Conservation (phyloP, 2,888 invertebrate species). For the Eupithecia subumbrata region DNA sequence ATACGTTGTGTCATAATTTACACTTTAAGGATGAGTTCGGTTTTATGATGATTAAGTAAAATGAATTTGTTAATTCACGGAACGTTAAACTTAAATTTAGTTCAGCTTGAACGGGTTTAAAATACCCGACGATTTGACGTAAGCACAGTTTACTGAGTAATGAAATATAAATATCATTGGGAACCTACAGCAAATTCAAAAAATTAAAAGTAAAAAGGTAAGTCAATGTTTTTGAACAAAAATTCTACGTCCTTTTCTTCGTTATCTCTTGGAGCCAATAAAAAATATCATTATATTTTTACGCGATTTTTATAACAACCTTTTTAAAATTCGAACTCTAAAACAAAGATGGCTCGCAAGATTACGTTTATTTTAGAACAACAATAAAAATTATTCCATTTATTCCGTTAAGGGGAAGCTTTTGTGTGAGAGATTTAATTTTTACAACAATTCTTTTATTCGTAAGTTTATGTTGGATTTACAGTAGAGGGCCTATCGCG, state of each 20-base stretch:
- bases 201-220: background rate
- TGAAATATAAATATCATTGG: background rate
- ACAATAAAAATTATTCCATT: conserved; percentile 76
- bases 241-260: background rate
- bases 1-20: conserved; percentile 36
- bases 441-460: conserved; percentile 80
- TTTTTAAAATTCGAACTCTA: conserved; percentile 70
- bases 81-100: background rate
- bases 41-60: conserved; percentile 12
- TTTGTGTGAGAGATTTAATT: conserved; percentile 78
- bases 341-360: conserved; percentile 66
- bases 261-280: conserved; percentile 33
- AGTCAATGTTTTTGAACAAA: background rate
- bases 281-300: conserved; percentile 48
- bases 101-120: background rate
- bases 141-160: background rate
- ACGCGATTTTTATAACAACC: conserved; percentile 61
- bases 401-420: conserved; percentile 65
- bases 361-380: conserved; percentile 63
- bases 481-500: conserved; percentile 70
- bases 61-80: conserved; percentile 9
- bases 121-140: background rate
- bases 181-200: background rate
- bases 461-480: conserved; percentile 64
- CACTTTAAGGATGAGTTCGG: conserved; percentile 11